Evolutionary conservation across 2,113 vertebrate genomes (phyloP).

Genomic region (Reinhardtius hippoglossoides): DNA sequence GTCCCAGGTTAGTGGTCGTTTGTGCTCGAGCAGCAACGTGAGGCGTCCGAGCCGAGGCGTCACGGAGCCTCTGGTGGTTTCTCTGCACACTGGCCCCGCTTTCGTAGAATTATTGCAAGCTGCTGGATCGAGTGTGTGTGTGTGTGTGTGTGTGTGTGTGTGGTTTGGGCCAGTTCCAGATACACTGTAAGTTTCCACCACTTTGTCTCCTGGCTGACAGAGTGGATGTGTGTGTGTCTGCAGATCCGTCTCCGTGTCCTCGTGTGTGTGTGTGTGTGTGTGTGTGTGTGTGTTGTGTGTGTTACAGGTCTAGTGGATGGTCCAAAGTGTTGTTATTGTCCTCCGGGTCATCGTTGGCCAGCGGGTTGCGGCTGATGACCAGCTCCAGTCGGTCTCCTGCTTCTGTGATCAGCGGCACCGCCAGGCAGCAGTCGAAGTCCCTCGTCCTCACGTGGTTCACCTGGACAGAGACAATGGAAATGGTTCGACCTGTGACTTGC

Average conservation of each 20-base stretch:
- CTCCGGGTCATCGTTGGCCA: slow-evolving; percentile 76
- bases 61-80: too few species aligned
- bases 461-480: slow-evolving; percentile 49
- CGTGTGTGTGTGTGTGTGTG: slow-evolving; percentile 40
- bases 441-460: slow-evolving; percentile 93
- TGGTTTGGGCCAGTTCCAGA: slow-evolving; percentile 12
- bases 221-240: slow-evolving; percentile 10
- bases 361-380: slow-evolving; percentile 91
- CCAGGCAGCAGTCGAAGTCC: slow-evolving; percentile 96
- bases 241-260: too few species aligned
- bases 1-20: slow-evolving; percentile 7
- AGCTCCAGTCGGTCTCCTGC: slow-evolving; percentile 92
- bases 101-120: slow-evolving; percentile 42
- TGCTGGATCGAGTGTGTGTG: neutral
- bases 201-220: too few species aligned
- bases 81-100: neutral
- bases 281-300: slow-evolving; percentile 25
- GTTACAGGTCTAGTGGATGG: slow-evolving; percentile 64
- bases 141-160: slow-evolving; percentile 29
- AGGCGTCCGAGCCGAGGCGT: too few species aligned
- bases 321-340: slow-evolving; percentile 74
- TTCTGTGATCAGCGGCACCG: slow-evolving; percentile 93
- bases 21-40: too few species aligned
- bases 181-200: neutral
- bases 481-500: too few species aligned